Percentiles rank a stretch among this genome's conserved stretches.
Evolutionary conservation across 2,113 vertebrate species (phyloP).

Genomic region (Paraplagusia blochii): DNA sequence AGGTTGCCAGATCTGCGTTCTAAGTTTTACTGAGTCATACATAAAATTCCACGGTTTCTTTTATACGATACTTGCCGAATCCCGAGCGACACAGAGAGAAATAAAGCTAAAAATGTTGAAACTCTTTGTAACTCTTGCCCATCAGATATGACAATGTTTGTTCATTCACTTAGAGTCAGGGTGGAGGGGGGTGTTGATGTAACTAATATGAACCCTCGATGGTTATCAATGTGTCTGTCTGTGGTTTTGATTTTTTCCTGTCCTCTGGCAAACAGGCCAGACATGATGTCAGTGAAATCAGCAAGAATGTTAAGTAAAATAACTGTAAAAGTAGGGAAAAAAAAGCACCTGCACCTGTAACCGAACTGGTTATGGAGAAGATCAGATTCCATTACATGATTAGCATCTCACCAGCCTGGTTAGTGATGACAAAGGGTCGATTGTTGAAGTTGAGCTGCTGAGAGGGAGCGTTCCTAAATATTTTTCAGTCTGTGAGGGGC

Average conservation of each 20-base stretch:
- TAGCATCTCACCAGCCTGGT: conserved; percentile 19
- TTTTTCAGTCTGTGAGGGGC: conserved; percentile 1
- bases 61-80: conserved; percentile 8
- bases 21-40: conserved; percentile 27
- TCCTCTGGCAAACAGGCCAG: conserved; percentile 24
- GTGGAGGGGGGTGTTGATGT: conserved; percentile 5
- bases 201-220: conserved; percentile 1
- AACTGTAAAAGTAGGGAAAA: conserved; percentile 5
- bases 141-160: conserved; percentile 32
- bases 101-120: background rate
- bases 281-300: conserved; percentile 54
- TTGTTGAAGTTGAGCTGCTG: conserved; percentile 20
- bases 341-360: conserved; percentile 35
- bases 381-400: conserved; percentile 34
- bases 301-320: conserved; percentile 18
- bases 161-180: background rate
- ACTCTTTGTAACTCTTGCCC: background rate
- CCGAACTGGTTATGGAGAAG: conserved; percentile 22
- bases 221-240: background rate
- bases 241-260: too few species aligned
- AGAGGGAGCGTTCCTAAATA: conserved; percentile 3
- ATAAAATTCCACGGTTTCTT: conserved; percentile 9
- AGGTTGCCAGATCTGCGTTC: conserved; percentile 26
- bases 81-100: conserved; percentile 6
- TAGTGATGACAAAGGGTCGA: background rate